phyloP scores from a whole-genome alignment of 2,888 invertebrate genomes.

The Dynastes hyllus region DNA sequence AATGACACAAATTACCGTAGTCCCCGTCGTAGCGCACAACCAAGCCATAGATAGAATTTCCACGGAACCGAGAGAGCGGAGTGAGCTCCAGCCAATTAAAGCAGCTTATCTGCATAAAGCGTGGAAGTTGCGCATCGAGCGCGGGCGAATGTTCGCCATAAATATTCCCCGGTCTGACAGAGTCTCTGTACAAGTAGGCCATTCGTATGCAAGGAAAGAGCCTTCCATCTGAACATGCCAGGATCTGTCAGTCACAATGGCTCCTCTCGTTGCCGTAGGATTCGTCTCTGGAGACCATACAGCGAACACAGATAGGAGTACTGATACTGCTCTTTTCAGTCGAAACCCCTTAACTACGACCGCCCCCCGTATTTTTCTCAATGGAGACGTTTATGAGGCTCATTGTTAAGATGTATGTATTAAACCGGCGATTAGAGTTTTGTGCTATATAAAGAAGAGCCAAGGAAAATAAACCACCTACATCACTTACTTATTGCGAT shows the following conservation, averaged over 20 bases:
- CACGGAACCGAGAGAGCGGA: slow-evolving; percentile 48
- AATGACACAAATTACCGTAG: slow-evolving; percentile 51
- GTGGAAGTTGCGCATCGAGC: slow-evolving; percentile 65
- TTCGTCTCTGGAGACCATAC: slow-evolving; percentile 64
- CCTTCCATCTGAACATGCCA: slow-evolving; percentile 71
- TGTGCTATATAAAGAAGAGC: slow-evolving; percentile 23
- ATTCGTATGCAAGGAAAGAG: slow-evolving; percentile 70
- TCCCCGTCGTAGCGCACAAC: slow-evolving; percentile 36
- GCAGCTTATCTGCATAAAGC: slow-evolving; percentile 70
- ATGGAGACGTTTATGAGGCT: slow-evolving; percentile 53
- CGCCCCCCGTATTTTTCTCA: slow-evolving; percentile 52
- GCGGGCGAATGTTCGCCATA: slow-evolving; percentile 65
- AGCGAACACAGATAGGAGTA: slow-evolving; percentile 59
- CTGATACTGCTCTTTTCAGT: slow-evolving; percentile 58
- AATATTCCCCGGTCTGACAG: slow-evolving; percentile 67
- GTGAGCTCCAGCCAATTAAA: slow-evolving; percentile 65
- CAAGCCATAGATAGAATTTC: slow-evolving; percentile 53
- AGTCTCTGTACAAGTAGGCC: slow-evolving; percentile 69
- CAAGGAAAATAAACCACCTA: slow-evolving; percentile 6
- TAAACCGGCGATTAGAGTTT: slow-evolving; percentile 50
- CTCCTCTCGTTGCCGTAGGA: slow-evolving; percentile 65
- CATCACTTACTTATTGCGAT: slow-evolving; percentile 8
- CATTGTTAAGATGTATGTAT: slow-evolving; percentile 54
- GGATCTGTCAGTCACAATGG: slow-evolving; percentile 72
- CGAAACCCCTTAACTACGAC: slow-evolving; percentile 31